Base-by-base conservation (phyloP, 1,140 invertebrate species). In the Lethrus apterus region DNA sequence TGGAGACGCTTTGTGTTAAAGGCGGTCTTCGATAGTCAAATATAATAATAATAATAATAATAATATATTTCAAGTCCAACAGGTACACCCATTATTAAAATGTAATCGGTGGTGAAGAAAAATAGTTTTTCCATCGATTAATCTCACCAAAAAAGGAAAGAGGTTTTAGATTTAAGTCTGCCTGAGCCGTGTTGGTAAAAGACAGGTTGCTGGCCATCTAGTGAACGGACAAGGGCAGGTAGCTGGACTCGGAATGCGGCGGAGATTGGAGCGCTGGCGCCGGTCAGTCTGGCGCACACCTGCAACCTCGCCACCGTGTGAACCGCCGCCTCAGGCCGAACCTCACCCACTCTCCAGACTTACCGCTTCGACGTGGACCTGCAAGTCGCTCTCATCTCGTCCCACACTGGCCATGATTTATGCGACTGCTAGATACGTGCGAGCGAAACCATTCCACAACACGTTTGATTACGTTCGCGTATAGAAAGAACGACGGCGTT, bases 231-330 rank as follows among this genome's bases (percentile, higher is more conserved):
- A 47, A 47, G 45, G 35, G 45, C 45, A 47, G 45, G 45, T 47
- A 47, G 45, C 19, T 19, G 35, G 34, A 36, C 23, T 19, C 17
- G 47, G 51, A 53, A 53, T 53, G 51, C 47, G 51, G 44, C 47
- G 51, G 51, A 53, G 51, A 53, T 53, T 53, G 44, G 32, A 33
- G 38, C 34, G 52, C 52, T 46, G 54, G 54, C 54, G 54, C 54
- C 54, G 51, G 20, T 42, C 18, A 56, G 54, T 56, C 54, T 56
- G 54, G 45, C 48, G 51, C 54, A 56, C 54, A 56, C 54, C 54
- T 56, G 54, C 54, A 47, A 47, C 31, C 38, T 36, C 41, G 51
- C 54, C 54, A 56, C 54, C 54, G 54, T 56, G 54, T 56, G 54
- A 56, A 56, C 54, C 51, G 49, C 41, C 13, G 51, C 54, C 51